Conservation (phyloP, 2,888 invertebrate species). For the Pasiphila rectangulata region DNA sequence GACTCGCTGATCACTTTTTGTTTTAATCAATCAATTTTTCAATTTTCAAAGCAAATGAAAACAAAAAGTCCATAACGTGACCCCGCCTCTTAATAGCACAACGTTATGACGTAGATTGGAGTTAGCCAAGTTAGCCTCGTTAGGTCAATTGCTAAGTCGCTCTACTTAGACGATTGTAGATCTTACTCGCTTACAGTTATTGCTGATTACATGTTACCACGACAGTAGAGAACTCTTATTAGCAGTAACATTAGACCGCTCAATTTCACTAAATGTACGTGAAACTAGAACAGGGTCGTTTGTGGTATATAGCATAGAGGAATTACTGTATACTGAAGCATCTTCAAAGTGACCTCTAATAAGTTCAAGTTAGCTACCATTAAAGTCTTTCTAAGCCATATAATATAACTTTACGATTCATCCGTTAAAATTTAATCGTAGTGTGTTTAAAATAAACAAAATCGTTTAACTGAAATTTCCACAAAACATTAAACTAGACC, state of each 20-base stretch:
- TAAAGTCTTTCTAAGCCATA: not conserved
- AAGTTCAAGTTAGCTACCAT: not conserved
- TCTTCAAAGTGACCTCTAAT: slow-evolving; percentile 6
- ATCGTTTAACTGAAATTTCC: no score
- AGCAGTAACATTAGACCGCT: slow-evolving; percentile 16
- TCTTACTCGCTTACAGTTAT: slow-evolving; percentile 5
- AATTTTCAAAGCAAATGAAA: not conserved
- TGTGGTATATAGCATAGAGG: slow-evolving; percentile 1
- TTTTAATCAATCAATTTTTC: not conserved
- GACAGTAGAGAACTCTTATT: slow-evolving; percentile 9
- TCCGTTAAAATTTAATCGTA: no score
- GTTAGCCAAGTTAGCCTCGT: not conserved
- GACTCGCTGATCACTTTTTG: no score
- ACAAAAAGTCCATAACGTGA: no score
- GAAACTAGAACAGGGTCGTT: slow-evolving; percentile 8
- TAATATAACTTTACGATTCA: no score
- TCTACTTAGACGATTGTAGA: not conserved
- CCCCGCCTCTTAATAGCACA: not conserved
- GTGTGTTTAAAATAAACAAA: no score
- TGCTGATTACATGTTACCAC: slow-evolving; percentile 11
- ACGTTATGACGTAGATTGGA: not conserved
- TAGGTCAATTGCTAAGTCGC: not conserved
- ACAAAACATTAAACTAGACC: no score
- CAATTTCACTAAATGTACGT: slow-evolving; percentile 15
- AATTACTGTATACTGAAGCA: not conserved